phyloP scores from a whole-genome alignment of 64 coral and sea anemone genomes.

The Pachyseris speciosa region DNA sequence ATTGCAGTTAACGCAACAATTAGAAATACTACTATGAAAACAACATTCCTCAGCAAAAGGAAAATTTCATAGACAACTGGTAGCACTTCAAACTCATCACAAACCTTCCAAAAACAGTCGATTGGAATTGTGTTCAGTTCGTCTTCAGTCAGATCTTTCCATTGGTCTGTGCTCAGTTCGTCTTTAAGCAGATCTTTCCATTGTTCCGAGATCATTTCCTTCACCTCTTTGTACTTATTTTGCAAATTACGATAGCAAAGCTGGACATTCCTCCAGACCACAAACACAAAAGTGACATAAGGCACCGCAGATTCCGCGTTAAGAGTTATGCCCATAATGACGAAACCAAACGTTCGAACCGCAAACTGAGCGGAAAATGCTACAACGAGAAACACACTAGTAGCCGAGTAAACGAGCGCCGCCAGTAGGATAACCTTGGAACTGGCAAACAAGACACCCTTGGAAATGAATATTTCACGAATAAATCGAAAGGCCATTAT shows the following conservation, averaged over 20 bases:
- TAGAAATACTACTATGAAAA: constrained; percentile 11
- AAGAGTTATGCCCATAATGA: constrained; percentile 48
- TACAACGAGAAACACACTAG: neutral
- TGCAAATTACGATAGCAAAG: constrained; percentile 53
- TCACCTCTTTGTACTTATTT: constrained; percentile 59
- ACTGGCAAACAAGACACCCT: neutral
- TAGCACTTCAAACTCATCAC: neutral
- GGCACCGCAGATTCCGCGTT: constrained; percentile 49
- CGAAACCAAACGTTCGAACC: constrained; percentile 44
- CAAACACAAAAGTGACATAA: constrained; percentile 42
- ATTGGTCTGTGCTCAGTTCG: neutral
- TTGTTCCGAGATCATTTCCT: constrained; percentile 28
- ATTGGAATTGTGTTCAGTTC: constrained; percentile 6
- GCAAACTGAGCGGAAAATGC: constrained; percentile 47
- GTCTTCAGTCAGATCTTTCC: neutral
- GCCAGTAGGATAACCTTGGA: neutral
- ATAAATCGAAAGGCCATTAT: neutral
- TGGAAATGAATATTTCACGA: neutral
- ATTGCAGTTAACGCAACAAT: constrained; percentile 45
- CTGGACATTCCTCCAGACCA: constrained; percentile 20
- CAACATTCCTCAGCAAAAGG: neutral
- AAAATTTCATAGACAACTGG: constrained; percentile 33
- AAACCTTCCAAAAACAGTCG: constrained; percentile 32
- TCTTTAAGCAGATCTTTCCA: neutral
- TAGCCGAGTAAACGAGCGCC: neutral